Evolutionary conservation across 1,140 invertebrate species (phyloP).

Genomic region (Fopius arisanus): DNA sequence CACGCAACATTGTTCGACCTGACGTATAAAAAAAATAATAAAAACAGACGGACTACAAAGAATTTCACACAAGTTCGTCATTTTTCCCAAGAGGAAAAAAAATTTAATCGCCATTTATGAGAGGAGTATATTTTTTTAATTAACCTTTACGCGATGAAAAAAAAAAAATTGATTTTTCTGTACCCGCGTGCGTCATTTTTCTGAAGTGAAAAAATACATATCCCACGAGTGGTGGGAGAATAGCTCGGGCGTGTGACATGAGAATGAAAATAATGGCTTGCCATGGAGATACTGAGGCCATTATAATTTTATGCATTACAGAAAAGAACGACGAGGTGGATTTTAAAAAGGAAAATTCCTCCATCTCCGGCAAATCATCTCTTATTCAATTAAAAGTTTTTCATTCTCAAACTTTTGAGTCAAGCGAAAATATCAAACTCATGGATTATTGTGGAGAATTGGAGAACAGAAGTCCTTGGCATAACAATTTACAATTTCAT

Average conservation of each 20-base stretch:
- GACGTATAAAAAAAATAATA: neutral
- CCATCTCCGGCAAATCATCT: neutral
- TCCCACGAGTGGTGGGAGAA: neutral
- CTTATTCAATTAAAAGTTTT: conserved; percentile 10
- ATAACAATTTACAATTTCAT: neutral
- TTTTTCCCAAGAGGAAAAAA: too few species aligned
- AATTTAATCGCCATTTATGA: too few species aligned
- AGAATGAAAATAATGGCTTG: neutral
- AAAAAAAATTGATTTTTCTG: too few species aligned
- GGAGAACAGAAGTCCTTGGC: neutral
- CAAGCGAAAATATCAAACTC: neutral
- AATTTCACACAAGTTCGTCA: too few species aligned
- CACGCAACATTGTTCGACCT: neutral
- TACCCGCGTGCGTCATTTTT: too few species aligned
- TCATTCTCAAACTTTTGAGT: neutral
- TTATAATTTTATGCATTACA: conserved; percentile 10
- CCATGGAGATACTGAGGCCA: conserved; percentile 5
- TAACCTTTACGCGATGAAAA: too few species aligned
- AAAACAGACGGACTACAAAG: neutral
- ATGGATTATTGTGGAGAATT: neutral
- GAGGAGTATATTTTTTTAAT: too few species aligned
- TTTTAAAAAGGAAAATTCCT: neutral
- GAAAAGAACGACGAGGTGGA: neutral
- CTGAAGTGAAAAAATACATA: neutral
- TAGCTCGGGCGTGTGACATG: neutral